These are phyloP conservation scores for Oenanthe oenanthe DNA, from an alignment of 2,113 vertebrate species.

Conservation along the genomic window DNA sequence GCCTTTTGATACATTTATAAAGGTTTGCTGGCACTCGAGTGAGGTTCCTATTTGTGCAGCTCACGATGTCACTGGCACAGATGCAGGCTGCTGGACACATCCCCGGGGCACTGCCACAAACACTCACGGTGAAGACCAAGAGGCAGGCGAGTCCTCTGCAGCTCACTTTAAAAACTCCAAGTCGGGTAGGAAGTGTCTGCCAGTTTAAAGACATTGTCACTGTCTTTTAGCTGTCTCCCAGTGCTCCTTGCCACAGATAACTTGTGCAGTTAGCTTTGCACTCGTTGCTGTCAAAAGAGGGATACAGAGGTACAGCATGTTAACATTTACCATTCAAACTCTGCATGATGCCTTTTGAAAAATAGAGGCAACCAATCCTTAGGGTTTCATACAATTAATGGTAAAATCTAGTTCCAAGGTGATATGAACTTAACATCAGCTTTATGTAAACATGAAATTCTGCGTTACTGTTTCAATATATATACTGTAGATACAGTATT, in stretches of 20 bases:
- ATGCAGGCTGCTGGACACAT: constrained; percentile 82
- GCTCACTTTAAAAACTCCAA: constrained; percentile 32
- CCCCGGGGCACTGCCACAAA: constrained; percentile 59
- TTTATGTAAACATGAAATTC: not conserved
- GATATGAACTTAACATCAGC: not conserved
- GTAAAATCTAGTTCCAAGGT: not conserved
- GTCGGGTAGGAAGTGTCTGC: not conserved
- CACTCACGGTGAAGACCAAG: constrained; percentile 60
- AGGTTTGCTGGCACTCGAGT: constrained; percentile 76
- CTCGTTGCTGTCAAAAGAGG: constrained; percentile 53
- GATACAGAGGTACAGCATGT: constrained; percentile 37
- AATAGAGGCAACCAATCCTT: not conserved
- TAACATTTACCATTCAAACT: constrained; percentile 16
- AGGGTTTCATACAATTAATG: not conserved
- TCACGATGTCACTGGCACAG: constrained; percentile 85
- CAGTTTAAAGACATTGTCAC: constrained; percentile 70
- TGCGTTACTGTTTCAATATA: not conserved
- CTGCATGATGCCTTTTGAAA: not conserved
- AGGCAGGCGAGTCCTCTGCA: constrained; percentile 64
- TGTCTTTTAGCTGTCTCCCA: constrained; percentile 45
- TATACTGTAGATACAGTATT: not conserved
- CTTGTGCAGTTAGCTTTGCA: not conserved
- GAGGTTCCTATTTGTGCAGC: constrained; percentile 83
- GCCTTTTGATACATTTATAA: constrained; percentile 74
- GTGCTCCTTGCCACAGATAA: constrained; percentile 36